phyloP scores from a whole-genome alignment of 1,140 invertebrate species.

The Meteorus sp. region DNA sequence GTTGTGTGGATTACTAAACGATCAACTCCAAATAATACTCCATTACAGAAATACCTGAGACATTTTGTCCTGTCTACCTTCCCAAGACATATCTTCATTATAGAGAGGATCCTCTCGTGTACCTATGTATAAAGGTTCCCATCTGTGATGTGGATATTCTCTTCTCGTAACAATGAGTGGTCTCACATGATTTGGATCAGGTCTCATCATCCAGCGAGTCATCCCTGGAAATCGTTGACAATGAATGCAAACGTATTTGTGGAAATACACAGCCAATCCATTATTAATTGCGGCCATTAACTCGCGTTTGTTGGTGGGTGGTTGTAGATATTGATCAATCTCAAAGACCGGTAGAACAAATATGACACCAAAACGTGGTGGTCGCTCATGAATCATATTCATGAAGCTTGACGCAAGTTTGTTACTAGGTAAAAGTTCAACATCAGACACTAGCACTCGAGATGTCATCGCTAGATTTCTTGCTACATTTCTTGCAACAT shows the following conservation, averaged over 20 bases:
- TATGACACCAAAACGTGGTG: constrained; percentile 58
- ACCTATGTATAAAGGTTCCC: constrained; percentile 84
- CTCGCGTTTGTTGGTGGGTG: constrained; percentile 64
- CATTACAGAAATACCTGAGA: constrained; percentile 69
- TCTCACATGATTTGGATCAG: constrained; percentile 57
- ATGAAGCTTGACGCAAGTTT: constrained; percentile 66
- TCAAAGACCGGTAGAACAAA: constrained; percentile 78
- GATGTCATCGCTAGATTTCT: constrained; percentile 63
- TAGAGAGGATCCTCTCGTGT: constrained; percentile 79
- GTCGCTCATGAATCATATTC: constrained; percentile 59
- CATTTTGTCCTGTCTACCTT: constrained; percentile 85
- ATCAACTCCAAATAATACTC: constrained; percentile 5
- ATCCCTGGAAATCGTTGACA: constrained; percentile 79
- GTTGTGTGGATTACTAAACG: no score
- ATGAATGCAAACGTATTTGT: constrained; percentile 57
- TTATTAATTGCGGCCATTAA: constrained; percentile 45
- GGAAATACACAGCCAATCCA: constrained; percentile 65
- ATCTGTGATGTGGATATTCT: constrained; percentile 73
- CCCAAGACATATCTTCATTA: constrained; percentile 79
- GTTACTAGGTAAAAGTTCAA: constrained; percentile 73
- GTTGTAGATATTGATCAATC: constrained; percentile 64
- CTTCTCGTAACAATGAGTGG: constrained; percentile 69
- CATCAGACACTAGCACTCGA: constrained; percentile 75
- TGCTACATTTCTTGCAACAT: constrained; percentile 74
- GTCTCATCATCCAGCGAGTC: constrained; percentile 66